A percentile compares a stretch with the other conserved stretches of the same genome.
These are phyloP conservation scores for Sardinella longiceps DNA, from an alignment of 2,797 vertebrate species.

Conservation along the genomic window DNA sequence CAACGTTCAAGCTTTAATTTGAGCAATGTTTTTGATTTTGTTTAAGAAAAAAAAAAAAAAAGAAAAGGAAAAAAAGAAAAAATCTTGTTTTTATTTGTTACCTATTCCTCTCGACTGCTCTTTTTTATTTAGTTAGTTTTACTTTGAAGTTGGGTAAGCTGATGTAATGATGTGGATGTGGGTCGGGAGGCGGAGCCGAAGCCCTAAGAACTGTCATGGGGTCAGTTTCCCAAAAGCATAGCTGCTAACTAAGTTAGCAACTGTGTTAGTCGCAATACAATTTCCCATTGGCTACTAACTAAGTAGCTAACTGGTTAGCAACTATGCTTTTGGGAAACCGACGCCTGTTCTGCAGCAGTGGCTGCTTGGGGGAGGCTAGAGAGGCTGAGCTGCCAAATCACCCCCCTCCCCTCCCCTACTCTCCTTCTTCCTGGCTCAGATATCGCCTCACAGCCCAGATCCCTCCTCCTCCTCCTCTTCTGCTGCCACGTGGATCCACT, in stretches of 20 bases:
- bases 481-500: constrained; percentile 19
- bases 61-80: too few species aligned
- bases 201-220: too few species aligned
- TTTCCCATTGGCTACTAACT: too few species aligned
- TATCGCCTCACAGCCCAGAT: background rate
- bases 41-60: background rate
- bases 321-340: too few species aligned
- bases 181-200: background rate
- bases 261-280: too few species aligned
- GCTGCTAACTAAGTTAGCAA: too few species aligned
- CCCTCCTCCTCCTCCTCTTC: background rate
- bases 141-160: background rate
- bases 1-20: background rate
- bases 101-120: background rate
- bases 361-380: background rate
- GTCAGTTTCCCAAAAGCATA: too few species aligned
- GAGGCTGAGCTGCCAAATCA: background rate
- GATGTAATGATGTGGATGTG: background rate
- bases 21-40: background rate
- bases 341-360: background rate
- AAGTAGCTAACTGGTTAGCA: too few species aligned
- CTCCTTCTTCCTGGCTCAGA: background rate
- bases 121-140: background rate
- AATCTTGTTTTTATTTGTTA: background rate
- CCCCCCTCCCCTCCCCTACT: too few species aligned